A percentile compares a stretch with the other conserved stretches of the same genome.
phyloP scores from a whole-genome alignment of 2,797 vertebrate species.

The Gadopsis marmoratus region DNA sequence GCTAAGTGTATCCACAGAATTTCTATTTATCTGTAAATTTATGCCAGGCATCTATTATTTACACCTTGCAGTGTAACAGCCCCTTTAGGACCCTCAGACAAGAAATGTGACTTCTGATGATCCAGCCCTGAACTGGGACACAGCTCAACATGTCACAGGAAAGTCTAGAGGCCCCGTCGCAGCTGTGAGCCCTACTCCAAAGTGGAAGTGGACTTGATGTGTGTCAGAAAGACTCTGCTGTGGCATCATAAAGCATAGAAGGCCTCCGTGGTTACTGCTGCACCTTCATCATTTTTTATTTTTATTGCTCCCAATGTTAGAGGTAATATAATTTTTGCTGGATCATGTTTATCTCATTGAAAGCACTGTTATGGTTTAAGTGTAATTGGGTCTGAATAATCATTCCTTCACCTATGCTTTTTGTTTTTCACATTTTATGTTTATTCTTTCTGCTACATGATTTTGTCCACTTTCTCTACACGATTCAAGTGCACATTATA shows the following conservation, averaged over 20 bases:
- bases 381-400: conserved; percentile 55
- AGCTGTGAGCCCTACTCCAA: conserved; percentile 6
- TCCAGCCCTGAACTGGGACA: conserved; percentile 55
- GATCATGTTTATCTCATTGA: conserved; percentile 44
- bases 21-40: conserved; percentile 8
- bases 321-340: conserved; percentile 51
- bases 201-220: conserved; percentile 25
- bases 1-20: background rate
- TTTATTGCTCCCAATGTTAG: conserved; percentile 20
- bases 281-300: conserved; percentile 46
- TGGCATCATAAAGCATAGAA: conserved; percentile 22
- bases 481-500: conserved; percentile 42
- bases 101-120: background rate
- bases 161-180: background rate
- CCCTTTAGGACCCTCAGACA: background rate
- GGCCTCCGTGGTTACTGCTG: conserved; percentile 45
- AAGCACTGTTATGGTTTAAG: conserved; percentile 52
- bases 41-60: background rate
- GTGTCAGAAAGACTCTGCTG: conserved; percentile 29
- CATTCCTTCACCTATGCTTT: conserved; percentile 67
- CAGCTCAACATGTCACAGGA: conserved; percentile 48
- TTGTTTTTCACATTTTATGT: conserved; percentile 17
- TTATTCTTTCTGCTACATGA: conserved; percentile 19
- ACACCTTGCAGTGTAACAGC: background rate
- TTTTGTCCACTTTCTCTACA: conserved; percentile 19